Percentiles rank a stretch among this genome's conserved stretches.
Conservation (phyloP, 2,888 invertebrate genomes). For the Euproctis similis region DNA sequence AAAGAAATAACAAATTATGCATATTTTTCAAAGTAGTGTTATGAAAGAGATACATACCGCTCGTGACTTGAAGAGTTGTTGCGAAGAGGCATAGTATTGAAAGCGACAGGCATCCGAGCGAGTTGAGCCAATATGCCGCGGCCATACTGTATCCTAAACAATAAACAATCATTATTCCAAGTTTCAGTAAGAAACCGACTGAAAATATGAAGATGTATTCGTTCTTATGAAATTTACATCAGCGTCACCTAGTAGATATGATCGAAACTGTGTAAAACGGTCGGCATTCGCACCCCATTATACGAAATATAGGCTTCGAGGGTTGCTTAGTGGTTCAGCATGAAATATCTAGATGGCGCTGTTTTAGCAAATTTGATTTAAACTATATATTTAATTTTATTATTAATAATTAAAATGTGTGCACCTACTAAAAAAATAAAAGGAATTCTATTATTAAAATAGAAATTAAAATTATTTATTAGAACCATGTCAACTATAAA, state of each 20-base stretch:
- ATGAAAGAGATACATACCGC: constrained; percentile 77
- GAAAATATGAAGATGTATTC: no score
- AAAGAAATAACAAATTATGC: no score
- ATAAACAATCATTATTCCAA: constrained; percentile 10
- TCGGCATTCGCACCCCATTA: not conserved
- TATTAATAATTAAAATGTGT: no score
- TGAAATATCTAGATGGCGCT: constrained; percentile 39
- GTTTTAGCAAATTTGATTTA: constrained; percentile 7
- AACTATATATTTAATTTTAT: no score
- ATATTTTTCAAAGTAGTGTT: no score
- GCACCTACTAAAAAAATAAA: no score
- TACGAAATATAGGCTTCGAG: not conserved
- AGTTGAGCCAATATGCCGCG: constrained; percentile 88
- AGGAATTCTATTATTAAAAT: no score
- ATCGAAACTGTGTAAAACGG: constrained; percentile 18
- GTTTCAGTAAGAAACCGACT: no score
- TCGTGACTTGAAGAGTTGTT: constrained; percentile 84
- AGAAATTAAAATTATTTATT: no score
- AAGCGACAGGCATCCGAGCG: constrained; percentile 86
- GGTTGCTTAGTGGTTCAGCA: constrained; percentile 2
- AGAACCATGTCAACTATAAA: no score
- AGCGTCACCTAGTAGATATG: constrained; percentile 42
- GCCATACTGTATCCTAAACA: constrained; percentile 89
- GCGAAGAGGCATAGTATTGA: constrained; percentile 84
- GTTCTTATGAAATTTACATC: not conserved